Evolutionary conservation across 2,888 invertebrate genomes (phyloP).

Genomic region (Xestoiulus laeticollis): DNA sequence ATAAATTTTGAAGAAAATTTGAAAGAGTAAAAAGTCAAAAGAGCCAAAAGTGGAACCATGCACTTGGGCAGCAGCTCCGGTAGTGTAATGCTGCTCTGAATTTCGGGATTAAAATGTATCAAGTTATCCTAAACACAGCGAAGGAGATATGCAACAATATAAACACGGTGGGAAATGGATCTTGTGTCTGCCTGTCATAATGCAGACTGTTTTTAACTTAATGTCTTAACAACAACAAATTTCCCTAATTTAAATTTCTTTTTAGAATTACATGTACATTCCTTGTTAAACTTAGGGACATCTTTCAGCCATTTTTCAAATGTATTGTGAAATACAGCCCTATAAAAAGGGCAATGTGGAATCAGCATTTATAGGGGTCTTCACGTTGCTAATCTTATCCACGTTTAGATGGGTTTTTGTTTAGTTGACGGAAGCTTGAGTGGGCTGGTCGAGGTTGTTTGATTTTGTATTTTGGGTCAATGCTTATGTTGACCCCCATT

Average conservation of each 20-base stretch:
- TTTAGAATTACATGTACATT: too few relatives aligned
- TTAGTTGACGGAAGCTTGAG: too few relatives aligned
- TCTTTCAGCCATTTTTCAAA: too few relatives aligned
- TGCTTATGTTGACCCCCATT: too few relatives aligned
- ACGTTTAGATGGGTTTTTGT: too few relatives aligned
- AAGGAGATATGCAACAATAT: not conserved
- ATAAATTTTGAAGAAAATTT: not conserved
- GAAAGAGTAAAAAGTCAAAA: not conserved
- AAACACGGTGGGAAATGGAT: not conserved
- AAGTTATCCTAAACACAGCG: not conserved
- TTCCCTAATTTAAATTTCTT: not conserved
- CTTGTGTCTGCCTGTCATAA: conserved; percentile 21
- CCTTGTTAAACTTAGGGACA: too few relatives aligned
- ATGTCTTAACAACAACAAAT: not conserved
- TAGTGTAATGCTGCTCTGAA: not conserved
- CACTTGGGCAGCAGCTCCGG: not conserved
- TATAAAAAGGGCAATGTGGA: too few relatives aligned
- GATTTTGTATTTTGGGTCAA: too few relatives aligned
- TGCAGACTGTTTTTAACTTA: not conserved
- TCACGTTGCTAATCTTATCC: too few relatives aligned
- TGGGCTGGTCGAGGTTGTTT: too few relatives aligned
- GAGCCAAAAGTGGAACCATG: not conserved
- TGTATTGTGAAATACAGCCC: too few relatives aligned
- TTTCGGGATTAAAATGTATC: not conserved
- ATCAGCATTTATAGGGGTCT: too few relatives aligned